Evolutionary conservation across 1,140 invertebrate species (phyloP).

Genomic region (Zaprionus nigranus): DNA sequence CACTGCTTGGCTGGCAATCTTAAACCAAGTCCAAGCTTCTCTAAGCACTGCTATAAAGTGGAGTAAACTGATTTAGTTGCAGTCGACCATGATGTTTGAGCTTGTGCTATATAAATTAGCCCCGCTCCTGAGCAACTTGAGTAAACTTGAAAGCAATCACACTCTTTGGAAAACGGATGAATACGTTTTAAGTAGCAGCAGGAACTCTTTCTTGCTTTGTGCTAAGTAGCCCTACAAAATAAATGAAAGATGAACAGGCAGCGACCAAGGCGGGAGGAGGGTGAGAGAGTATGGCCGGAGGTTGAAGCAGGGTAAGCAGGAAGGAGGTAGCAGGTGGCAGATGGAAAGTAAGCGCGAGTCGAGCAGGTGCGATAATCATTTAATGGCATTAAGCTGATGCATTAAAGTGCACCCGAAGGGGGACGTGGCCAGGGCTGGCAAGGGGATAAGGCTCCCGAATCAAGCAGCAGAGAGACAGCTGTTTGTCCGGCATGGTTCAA

Average conservation of each 20-base stretch:
- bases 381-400: conserved; percentile 68
- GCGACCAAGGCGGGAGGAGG: conserved; percentile 13
- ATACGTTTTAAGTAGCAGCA: neutral
- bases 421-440: conserved; percentile 28
- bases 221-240: conserved; percentile 46
- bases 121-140: neutral
- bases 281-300: neutral
- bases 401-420: conserved; percentile 66
- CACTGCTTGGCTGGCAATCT: neutral
- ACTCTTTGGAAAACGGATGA: neutral
- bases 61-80: neutral
- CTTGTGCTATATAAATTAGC: neutral
- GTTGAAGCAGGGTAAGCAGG: neutral
- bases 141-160: conserved; percentile 13
- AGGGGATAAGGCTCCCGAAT: neutral
- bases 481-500: conserved; percentile 30
- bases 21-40: neutral
- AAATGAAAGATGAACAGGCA: conserved; percentile 57
- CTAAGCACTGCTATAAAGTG: neutral
- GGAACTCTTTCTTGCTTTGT: neutral
- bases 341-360: neutral
- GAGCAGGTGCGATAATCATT: conserved; percentile 73
- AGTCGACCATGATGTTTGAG: neutral
- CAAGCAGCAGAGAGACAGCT: conserved; percentile 28
- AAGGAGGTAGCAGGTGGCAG: neutral